Base-by-base conservation (phyloP, 2,888 invertebrate species). In the Pseudolycoriella hygida region DNA sequence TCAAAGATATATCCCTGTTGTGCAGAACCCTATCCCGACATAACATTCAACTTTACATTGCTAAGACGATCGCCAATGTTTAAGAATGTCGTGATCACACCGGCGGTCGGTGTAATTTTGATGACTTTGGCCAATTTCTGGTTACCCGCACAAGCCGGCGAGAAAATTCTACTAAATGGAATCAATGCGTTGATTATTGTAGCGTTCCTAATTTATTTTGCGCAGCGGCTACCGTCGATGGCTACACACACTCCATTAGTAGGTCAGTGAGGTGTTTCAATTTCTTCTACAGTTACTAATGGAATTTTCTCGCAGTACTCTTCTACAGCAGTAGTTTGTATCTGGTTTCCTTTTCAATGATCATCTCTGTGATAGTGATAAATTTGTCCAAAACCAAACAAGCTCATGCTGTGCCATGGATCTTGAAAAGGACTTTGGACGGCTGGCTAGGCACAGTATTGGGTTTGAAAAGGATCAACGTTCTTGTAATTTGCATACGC, bases 131-230 rank as follows among this genome's bases (percentile, higher is more conserved):
- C 72, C 14, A 67, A 67, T 2, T 80, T 80, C 57, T 76, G 76
- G 74, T 54, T 80, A 41, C 77, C 79, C 1, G 75, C 78, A 0
- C 71, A 74, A 52, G 71, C 76, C 52, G 75, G 74, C 14, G 78
- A 78, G 57, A 78, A 79, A 58, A 67, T 79, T 17, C 58, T 73
- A 12, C 57, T 78, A 15, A 75, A 73, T 51, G 73, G 73, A 6
- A 65, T 72, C 44, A 71, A 72, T 8, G 68, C 74, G 12, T 56
- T 79, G 1, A 67, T 78, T 41, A 71, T 75, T 37, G 68, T 70
- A n/a, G 60, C 75, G 15, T 75, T 74, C 54, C 66, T 80, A 46
- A 64, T 77, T 55, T 78, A 75, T 57, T 76, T 79, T 54, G 69
- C 73, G 0, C 69, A 72, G 48, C 69, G 72, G 49, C 48, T 70